Percentiles rank a stretch among this genome's conserved stretches.
Evolutionary conservation across 2,113 vertebrate genomes (phyloP).

Genomic region (Microtus richardsoni): DNA sequence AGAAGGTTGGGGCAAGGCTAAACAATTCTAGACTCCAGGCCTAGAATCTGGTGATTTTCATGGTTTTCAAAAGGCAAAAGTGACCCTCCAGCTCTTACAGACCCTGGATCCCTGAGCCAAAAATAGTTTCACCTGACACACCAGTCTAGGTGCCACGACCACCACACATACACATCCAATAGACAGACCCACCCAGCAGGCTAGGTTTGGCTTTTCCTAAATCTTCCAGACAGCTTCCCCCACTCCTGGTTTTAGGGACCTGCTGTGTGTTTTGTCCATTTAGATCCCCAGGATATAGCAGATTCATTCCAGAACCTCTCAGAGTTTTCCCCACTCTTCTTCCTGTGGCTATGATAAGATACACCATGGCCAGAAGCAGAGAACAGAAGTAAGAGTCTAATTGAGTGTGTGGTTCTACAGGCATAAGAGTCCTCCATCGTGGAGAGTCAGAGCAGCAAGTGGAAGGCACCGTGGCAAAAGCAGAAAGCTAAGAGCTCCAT

Average conservation of each 20-base stretch:
- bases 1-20: rapidly evolving
- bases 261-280: no score
- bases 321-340: not conserved
- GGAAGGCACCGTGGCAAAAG: not conserved
- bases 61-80: not conserved
- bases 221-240: not conserved
- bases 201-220: not conserved
- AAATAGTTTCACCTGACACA: rapidly evolving
- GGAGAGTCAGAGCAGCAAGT: not conserved
- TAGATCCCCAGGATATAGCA: no score
- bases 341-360: not conserved
- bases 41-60: not conserved
- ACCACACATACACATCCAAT: rapidly evolving
- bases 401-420: not conserved
- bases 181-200: not conserved
- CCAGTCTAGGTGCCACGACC: no score
- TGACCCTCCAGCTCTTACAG: not conserved
- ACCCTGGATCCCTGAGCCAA: not conserved
- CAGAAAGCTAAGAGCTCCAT: not conserved
- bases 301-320: no score
- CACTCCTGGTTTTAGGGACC: no score
- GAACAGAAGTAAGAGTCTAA: not conserved
- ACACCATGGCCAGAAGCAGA: not conserved
- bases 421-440: not conserved
- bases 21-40: not conserved